Conservation (phyloP, 1,140 invertebrate species). For the Drosophila leontia region DNA sequence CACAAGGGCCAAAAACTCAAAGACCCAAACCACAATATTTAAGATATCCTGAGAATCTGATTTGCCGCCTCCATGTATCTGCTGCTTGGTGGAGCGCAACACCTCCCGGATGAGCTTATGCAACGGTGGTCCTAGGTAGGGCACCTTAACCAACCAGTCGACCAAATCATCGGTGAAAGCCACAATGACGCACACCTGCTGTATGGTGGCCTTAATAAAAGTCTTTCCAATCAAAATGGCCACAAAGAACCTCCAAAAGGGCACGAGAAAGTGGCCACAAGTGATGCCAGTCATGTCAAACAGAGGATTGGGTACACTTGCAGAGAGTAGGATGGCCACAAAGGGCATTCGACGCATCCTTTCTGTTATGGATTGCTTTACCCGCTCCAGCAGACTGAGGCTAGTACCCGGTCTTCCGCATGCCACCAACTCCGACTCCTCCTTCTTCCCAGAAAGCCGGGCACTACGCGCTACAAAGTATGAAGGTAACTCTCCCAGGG, state of each 20-base stretch:
- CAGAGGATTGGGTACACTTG: slow-evolving; percentile 98
- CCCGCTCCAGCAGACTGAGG: slow-evolving; percentile 87
- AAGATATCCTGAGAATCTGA: slow-evolving; percentile 5
- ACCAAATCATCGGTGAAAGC: slow-evolving; percentile 97
- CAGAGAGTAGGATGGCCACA: slow-evolving; percentile 98
- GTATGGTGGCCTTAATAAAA: slow-evolving; percentile 99
- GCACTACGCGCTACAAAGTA: slow-evolving; percentile 99
- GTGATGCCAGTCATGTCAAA: slow-evolving; percentile 99
- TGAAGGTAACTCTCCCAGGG: slow-evolving; percentile 97
- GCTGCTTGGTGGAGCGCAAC: slow-evolving; percentile 93
- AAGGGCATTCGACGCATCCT: slow-evolving; percentile 97
- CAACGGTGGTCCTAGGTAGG: slow-evolving; percentile 92
- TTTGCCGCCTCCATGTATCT: slow-evolving; percentile 88
- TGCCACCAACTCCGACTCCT: slow-evolving; percentile 88
- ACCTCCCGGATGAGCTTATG: slow-evolving; percentile 94
- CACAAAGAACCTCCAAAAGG: slow-evolving; percentile 99
- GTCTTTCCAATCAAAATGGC: slow-evolving; percentile 99
- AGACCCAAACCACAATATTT: slow-evolving; percentile 90
- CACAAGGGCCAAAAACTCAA: slow-evolving; percentile 95
- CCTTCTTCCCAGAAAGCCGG: slow-evolving; percentile 89
- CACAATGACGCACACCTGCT: slow-evolving; percentile 98
- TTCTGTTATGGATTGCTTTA: slow-evolving; percentile 94
- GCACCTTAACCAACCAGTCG: slow-evolving; percentile 90
- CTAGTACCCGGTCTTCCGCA: slow-evolving; percentile 87
- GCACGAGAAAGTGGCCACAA: slow-evolving; percentile 99